Evolutionary conservation across 2,888 invertebrate genomes (phyloP).

Genomic region (Rotaria sp.): DNA sequence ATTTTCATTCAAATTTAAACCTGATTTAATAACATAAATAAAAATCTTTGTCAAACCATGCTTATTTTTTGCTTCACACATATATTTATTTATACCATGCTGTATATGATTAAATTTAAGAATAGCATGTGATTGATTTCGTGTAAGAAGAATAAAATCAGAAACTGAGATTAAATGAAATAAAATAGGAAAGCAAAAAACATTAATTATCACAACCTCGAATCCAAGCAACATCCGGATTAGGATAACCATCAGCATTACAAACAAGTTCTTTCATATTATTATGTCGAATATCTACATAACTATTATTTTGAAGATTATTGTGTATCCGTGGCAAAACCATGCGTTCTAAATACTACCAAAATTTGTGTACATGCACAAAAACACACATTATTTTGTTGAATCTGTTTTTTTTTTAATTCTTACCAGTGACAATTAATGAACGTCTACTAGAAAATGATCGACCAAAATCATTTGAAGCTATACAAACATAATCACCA

Average conservation of each 20-base stretch:
- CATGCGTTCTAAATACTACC: background rate
- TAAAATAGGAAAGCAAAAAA: background rate
- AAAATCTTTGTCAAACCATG: background rate
- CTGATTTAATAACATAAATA: background rate
- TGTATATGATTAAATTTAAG: background rate
- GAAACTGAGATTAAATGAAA: background rate
- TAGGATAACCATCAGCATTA: background rate
- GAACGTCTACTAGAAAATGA: constrained; percentile 16
- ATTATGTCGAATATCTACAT: background rate
- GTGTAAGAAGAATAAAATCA: background rate
- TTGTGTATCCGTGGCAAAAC: background rate
- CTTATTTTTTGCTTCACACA: constrained; percentile 23
- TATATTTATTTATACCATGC: background rate
- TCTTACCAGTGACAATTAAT: background rate
- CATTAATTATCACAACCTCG: background rate
- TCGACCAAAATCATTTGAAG: background rate
- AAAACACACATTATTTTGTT: too few species aligned
- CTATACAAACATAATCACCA: constrained; percentile 1
- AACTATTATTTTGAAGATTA: background rate
- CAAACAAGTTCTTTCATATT: background rate
- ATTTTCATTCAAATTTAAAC: background rate
- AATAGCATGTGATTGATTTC: background rate
- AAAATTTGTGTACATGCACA: background rate
- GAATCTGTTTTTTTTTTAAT: background rate
- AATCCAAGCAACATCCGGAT: background rate